Evolutionary conservation across 2,888 invertebrate genomes (phyloP), one percentile per base, ranked within the genome.

Genomic region (Conchocele bisecta): DNA sequence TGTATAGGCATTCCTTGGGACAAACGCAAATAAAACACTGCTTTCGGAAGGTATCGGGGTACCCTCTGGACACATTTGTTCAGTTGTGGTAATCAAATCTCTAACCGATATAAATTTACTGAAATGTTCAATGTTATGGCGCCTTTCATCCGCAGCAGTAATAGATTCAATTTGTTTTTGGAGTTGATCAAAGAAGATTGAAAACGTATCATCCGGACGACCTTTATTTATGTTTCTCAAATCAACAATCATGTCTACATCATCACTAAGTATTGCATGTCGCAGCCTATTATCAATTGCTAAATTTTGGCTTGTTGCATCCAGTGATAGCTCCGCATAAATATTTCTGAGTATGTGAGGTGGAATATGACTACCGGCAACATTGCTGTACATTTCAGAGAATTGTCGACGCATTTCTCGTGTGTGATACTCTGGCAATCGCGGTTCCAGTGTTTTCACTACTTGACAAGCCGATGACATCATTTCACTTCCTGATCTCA

Each of bases 1-100:
- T 17, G 15, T 29, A 54, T 69, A 59, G 13, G 66, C 31, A 39
- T 69, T 61, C 59, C 56, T 68, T 6, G 73, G 76, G 2, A 76
- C 66, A 63, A 69, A 76, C 2, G 74, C 53, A 64, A 71, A 64
- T 13, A 74, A 35, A 2, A 71, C 69, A 42, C 76, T 76, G 26
- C 37, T 46, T 63, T 79, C 74, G 50, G 57, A 48, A 7, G 69
- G 75, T 35, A 72, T 69, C n/a, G 61, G 53, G 4, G 64, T 66
- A 26, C 63, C 74, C 37, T 67, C 53, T 22, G 64, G 68, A 7
- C 54, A 51, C 4, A 65, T 26, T 15, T 51, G 44, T 20, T 33
- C 20, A 4, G 59, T 63, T 28, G 66, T 31, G 17, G 46, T 41
- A 15, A 77, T 73, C 28, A 77, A 37, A 46, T 73, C 73, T 41